phyloP scores from a whole-genome alignment of 2,113 vertebrate genomes.

The Callorhinus ursinus region DNA sequence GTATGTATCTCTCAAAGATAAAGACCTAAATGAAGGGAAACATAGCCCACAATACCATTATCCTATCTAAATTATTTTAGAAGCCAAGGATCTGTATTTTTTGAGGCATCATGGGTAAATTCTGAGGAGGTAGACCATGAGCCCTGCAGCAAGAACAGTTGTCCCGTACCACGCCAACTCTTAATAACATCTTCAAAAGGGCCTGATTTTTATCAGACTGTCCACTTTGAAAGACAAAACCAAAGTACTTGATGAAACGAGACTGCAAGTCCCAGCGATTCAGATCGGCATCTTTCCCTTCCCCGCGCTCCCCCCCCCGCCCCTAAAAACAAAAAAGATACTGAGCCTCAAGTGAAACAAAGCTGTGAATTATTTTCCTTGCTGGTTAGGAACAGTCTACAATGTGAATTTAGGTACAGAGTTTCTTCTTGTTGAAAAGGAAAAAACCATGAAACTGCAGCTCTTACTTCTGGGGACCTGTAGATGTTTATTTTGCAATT shows the following conservation, averaged over 20 bases:
- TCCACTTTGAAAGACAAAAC: background rate
- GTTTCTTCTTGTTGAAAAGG: background rate
- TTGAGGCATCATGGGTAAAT: background rate
- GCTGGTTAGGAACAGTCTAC: background rate
- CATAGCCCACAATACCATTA: background rate
- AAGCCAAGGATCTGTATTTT: background rate
- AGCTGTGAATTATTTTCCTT: background rate
- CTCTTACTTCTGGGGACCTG: background rate
- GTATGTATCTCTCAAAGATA: background rate
- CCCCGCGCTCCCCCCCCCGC: accelerated
- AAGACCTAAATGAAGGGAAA: background rate
- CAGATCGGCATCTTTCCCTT: background rate
- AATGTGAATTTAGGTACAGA: background rate
- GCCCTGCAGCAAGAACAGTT: background rate
- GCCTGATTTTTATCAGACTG: background rate
- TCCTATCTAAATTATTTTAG: background rate
- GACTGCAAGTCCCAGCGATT: background rate
- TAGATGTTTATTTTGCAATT: background rate
- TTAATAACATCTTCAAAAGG: background rate
- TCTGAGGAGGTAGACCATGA: background rate
- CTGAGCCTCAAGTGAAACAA: background rate
- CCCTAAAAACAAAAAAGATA: background rate
- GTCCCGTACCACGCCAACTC: accelerated
- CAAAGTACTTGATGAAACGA: background rate
- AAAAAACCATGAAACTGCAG: background rate